These are phyloP conservation scores for Spisula solida DNA, from an alignment of 2,888 invertebrate species.

Conservation along the genomic window DNA sequence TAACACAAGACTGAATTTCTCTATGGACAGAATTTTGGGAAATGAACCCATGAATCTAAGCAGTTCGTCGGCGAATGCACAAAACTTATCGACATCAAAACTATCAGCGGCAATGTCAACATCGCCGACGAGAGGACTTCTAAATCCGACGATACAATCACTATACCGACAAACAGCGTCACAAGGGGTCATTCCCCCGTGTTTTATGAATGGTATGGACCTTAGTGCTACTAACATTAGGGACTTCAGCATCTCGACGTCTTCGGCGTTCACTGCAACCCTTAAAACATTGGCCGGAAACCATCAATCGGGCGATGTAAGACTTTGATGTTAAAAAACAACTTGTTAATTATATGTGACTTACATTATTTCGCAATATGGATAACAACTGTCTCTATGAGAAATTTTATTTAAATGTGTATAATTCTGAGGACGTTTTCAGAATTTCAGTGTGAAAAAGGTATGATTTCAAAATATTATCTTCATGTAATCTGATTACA, in stretches of 20 bases:
- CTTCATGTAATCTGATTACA: background rate
- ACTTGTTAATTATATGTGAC: background rate
- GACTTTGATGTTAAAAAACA: constrained; percentile 39
- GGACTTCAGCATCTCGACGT: constrained; percentile 68
- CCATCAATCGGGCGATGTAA: constrained; percentile 54
- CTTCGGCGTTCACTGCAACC: constrained; percentile 72
- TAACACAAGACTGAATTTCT: constrained; percentile 70
- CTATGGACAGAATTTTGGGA: constrained; percentile 75
- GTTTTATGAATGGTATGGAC: constrained; percentile 63
- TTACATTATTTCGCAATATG: background rate
- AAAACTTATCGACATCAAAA: constrained; percentile 33
- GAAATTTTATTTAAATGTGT: background rate
- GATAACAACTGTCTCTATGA: constrained; percentile 1
- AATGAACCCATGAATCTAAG: constrained; percentile 70
- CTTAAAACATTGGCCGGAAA: constrained; percentile 69
- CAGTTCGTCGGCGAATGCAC: constrained; percentile 54
- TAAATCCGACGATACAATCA: constrained; percentile 54
- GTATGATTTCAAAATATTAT: background rate
- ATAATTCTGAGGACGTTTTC: background rate
- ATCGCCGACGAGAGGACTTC: constrained; percentile 49
- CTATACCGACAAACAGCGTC: constrained; percentile 56
- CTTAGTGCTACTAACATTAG: constrained; percentile 64
- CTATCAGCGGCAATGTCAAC: constrained; percentile 38
- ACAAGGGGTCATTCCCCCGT: constrained; percentile 49
- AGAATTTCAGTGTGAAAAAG: background rate